Evolutionary conservation across 2,797 vertebrate genomes (phyloP).

Genomic region (Delichon dasypus): DNA sequence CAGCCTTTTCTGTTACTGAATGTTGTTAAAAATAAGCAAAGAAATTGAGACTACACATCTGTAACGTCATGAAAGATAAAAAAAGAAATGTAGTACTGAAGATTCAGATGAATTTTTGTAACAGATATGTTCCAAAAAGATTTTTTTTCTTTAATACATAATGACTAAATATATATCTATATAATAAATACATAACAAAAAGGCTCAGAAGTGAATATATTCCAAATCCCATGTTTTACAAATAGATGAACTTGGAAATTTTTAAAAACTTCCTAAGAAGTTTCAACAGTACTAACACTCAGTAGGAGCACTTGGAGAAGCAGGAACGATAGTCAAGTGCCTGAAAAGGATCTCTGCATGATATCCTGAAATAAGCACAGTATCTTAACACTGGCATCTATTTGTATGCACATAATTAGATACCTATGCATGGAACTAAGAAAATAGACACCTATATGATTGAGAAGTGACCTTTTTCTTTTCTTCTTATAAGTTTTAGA

Average conservation of each 20-base stretch:
- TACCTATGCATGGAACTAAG: neutral
- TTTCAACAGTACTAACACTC: neutral
- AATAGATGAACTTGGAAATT: neutral
- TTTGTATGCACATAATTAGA: neutral
- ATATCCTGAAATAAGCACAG: neutral
- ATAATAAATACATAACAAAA: neutral
- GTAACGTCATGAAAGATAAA: neutral
- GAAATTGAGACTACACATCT: neutral
- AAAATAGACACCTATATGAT: neutral
- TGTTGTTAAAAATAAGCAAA: neutral
- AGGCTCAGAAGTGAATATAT: neutral
- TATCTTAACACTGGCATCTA: neutral
- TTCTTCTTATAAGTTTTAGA: neutral
- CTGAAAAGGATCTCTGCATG: neutral
- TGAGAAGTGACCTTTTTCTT: neutral
- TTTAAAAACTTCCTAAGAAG: neutral
- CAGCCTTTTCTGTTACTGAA: neutral
- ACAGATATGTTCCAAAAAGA: neutral
- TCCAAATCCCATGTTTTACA: neutral
- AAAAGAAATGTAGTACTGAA: neutral
- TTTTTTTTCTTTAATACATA: neutral
- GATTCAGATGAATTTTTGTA: neutral
- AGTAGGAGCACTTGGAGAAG: conserved; percentile 2
- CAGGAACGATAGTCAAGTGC: neutral
- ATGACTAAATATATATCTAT: neutral